Conservation (phyloP, 2,113 vertebrate species). For the Rhabdomys dilectus region DNA sequence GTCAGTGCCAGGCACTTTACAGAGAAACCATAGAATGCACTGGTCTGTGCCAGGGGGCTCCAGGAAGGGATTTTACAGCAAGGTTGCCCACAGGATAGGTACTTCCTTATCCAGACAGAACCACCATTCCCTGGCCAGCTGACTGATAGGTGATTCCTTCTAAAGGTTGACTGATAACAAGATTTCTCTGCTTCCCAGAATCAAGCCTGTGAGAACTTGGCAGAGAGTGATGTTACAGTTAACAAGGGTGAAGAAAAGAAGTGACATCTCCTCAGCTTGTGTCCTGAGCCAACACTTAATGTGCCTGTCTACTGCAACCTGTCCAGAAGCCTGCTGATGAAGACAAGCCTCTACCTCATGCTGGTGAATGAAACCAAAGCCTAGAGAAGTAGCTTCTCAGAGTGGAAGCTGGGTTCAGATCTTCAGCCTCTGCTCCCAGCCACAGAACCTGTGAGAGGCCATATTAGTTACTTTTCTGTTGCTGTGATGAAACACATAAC, state of each 20-base stretch:
- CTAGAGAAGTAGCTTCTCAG: neutral
- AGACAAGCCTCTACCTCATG: neutral
- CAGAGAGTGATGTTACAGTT: neutral
- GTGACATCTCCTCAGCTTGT: neutral
- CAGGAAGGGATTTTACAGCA: neutral
- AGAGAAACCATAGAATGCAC: neutral
- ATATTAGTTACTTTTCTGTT: neutral
- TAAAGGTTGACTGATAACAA: neutral
- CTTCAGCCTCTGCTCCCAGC: neutral
- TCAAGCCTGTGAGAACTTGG: neutral
- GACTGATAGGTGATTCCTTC: neutral
- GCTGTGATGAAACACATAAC: neutral
- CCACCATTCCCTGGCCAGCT: neutral
- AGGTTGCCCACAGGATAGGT: neutral
- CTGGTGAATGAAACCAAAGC: neutral
- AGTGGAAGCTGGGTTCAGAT: fast-evolving
- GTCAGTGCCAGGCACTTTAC: neutral
- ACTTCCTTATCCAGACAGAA: neutral
- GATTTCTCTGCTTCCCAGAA: slow-evolving; percentile 9
- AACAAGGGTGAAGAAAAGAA: neutral
- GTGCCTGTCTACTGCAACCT: neutral
- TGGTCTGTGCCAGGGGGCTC: neutral
- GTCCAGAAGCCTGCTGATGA: neutral
- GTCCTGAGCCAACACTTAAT: neutral
- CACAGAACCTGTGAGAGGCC: neutral